A percentile compares a stretch with the other conserved stretches of the same genome.
phyloP scores from a whole-genome alignment of 2,113 vertebrate genomes.

The Genyomyrus donnyi region DNA sequence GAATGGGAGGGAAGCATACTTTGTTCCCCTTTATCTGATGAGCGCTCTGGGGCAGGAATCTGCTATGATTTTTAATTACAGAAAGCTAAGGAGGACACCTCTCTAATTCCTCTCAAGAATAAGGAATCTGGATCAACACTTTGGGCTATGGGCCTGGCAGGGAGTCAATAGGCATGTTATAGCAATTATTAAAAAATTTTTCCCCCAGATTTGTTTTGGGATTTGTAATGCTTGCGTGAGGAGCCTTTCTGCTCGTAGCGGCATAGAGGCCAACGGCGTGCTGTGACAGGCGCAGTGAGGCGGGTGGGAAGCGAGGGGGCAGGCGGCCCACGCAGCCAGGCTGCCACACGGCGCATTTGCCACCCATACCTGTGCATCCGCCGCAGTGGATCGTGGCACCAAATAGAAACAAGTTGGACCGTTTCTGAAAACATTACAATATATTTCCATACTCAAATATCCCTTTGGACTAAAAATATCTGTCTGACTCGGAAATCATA shows the following conservation, averaged over 20 bases:
- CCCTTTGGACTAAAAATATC: not conserved
- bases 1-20: not conserved
- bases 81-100: constrained; percentile 37
- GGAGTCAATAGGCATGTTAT: constrained; percentile 54
- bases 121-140: constrained; percentile 23
- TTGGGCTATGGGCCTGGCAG: constrained; percentile 42
- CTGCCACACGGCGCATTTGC: not conserved
- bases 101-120: constrained; percentile 32
- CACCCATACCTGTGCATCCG: not conserved
- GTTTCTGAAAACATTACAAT: not conserved
- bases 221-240: constrained; percentile 63
- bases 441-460: not conserved
- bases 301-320: constrained; percentile 3
- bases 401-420: not conserved
- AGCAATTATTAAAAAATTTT: constrained; percentile 30
- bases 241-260: constrained; percentile 49
- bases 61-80: constrained; percentile 45
- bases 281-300: constrained; percentile 45
- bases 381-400: not conserved
- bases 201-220: constrained; percentile 46
- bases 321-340: not conserved
- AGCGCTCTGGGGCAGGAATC: constrained; percentile 20
- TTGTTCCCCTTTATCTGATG: constrained; percentile 16
- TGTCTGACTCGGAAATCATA: not conserved
- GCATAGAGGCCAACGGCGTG: constrained; percentile 52